phyloP scores from a whole-genome alignment of 2,888 invertebrate species.

The Pyralis farinalis region DNA sequence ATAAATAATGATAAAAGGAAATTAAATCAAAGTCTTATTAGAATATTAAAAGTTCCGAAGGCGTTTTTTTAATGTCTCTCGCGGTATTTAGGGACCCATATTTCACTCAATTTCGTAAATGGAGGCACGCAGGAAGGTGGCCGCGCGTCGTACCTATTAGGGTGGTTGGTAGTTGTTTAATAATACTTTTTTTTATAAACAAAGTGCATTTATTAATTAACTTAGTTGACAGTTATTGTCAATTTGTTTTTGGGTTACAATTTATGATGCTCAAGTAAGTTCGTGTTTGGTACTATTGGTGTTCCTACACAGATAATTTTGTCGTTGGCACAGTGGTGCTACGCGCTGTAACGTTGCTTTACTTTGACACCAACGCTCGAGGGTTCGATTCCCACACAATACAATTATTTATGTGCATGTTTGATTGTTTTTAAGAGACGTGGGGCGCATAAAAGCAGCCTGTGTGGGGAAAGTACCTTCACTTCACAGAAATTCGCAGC shows the following conservation, averaged over 20 bases:
- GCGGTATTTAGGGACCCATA: constrained; percentile 69
- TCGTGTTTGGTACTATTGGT: too few relatives aligned
- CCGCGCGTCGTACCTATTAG: constrained; percentile 40
- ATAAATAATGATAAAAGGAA: constrained; percentile 81
- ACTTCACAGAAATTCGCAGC: too few relatives aligned
- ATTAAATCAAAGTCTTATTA: constrained; percentile 81
- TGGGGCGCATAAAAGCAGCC: too few relatives aligned
- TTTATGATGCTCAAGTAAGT: too few relatives aligned
- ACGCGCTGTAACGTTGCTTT: too few relatives aligned
- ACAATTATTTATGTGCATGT: too few relatives aligned
- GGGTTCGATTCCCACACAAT: too few relatives aligned
- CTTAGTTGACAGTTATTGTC: constrained; percentile 37
- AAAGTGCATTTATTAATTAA: constrained; percentile 49
- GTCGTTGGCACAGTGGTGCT: too few relatives aligned
- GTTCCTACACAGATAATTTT: too few relatives aligned
- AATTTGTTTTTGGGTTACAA: neutral
- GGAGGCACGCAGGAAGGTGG: constrained; percentile 50
- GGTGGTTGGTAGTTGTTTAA: constrained; percentile 45
- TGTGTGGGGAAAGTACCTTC: too few relatives aligned
- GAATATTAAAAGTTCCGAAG: constrained; percentile 76
- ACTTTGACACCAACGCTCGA: too few relatives aligned
- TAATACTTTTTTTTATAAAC: constrained; percentile 43
- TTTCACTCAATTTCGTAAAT: constrained; percentile 78
- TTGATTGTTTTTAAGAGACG: too few relatives aligned
- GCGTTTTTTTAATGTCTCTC: constrained; percentile 76